Conservation (phyloP, 2,797 vertebrate species). For the Choloepus didactylus region DNA sequence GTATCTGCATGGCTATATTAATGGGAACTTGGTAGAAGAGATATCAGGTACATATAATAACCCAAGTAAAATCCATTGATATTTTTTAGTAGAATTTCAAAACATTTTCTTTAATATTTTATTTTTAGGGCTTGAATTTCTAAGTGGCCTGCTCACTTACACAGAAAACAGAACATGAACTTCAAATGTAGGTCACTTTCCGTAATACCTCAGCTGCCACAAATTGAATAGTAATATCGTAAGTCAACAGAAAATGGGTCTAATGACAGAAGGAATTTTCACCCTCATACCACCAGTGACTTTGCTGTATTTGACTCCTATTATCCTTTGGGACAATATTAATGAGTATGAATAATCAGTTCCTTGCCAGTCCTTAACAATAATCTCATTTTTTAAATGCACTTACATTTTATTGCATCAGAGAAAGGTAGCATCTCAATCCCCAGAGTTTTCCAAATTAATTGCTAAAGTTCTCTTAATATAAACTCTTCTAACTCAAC, state of each 20-base stretch:
- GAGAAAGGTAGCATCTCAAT: not conserved
- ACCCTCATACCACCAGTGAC: not conserved
- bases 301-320: not conserved
- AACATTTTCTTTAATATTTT: not conserved
- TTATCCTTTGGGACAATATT: not conserved
- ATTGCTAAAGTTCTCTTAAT: not conserved
- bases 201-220: not conserved
- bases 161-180: not conserved
- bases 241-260: not conserved
- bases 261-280: not conserved
- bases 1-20: not conserved
- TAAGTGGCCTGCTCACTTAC: not conserved
- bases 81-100: not conserved
- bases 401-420: constrained; percentile 1
- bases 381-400: not conserved
- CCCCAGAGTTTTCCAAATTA: not conserved
- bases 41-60: not conserved
- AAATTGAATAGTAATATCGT: not conserved
- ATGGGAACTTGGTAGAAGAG: not conserved
- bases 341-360: not conserved
- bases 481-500: not conserved
- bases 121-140: constrained; percentile 35
- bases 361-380: not conserved
- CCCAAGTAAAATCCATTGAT: not conserved
- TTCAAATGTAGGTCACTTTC: not conserved